These are phyloP conservation scores for Brachypteracias leptosomus DNA, from an alignment of 2,113 vertebrate species.

Conservation along the genomic window DNA sequence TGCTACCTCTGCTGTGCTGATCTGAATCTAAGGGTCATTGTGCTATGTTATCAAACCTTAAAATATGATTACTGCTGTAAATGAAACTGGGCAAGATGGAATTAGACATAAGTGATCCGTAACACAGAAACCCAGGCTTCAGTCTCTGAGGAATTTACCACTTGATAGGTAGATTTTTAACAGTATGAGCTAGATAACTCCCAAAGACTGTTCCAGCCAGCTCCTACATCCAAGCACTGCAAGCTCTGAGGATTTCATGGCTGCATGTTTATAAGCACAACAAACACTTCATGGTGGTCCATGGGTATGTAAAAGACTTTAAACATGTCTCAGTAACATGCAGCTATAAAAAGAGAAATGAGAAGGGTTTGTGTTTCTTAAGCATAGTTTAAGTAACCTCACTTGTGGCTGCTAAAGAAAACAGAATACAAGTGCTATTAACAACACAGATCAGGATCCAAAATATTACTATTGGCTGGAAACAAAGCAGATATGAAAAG, in stretches of 20 bases:
- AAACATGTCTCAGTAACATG: neutral
- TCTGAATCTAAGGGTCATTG: neutral
- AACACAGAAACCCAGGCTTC: neutral
- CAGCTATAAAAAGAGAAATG: neutral
- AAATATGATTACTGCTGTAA: neutral
- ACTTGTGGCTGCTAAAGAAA: neutral
- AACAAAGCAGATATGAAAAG: neutral
- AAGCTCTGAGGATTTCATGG: neutral
- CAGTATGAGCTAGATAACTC: neutral
- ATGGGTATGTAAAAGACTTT: neutral
- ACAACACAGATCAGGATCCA: neutral
- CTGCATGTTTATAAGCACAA: neutral
- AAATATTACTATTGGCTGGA: neutral
- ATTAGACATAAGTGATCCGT: neutral
- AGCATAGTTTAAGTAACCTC: neutral
- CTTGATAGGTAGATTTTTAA: neutral
- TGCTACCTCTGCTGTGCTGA: neutral
- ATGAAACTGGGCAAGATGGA: neutral
- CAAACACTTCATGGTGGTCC: neutral
- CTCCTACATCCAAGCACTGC: fast-evolving
- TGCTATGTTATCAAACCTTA: neutral
- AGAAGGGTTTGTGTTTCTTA: neutral
- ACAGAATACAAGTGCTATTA: neutral
- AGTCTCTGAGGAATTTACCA: neutral
- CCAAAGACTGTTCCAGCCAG: neutral